Conservation (phyloP, 2,113 vertebrate species). For the Theropithecus gelada region DNA sequence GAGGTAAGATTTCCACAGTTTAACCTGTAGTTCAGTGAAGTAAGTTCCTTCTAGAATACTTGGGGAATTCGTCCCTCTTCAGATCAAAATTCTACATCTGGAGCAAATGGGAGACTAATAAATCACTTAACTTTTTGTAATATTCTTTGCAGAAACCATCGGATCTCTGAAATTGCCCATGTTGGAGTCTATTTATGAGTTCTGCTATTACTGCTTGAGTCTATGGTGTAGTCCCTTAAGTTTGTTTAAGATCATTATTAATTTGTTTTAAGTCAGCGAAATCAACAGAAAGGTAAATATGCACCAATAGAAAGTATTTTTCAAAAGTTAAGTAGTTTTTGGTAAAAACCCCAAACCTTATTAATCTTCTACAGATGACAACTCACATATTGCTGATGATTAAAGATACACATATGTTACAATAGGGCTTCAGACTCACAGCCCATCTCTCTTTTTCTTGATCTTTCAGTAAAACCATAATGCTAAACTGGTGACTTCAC, state of each 20-base stretch:
- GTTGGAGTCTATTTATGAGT: neutral
- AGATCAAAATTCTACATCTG: constrained; percentile 60
- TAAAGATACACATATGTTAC: constrained; percentile 68
- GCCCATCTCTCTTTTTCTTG: constrained; percentile 71
- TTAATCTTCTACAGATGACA: constrained; percentile 73
- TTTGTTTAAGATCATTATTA: constrained; percentile 62
- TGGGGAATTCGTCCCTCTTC: constrained; percentile 43
- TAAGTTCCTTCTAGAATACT: constrained; percentile 38
- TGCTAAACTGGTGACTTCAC: constrained; percentile 73
- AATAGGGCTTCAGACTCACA: constrained; percentile 38
- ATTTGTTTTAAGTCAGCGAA: constrained; percentile 55
- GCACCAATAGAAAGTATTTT: constrained; percentile 28
- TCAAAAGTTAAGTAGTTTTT: constrained; percentile 44
- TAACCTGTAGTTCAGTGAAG: constrained; percentile 1
- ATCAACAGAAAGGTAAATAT: constrained; percentile 56
- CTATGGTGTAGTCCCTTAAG: neutral
- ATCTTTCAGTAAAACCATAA: constrained; percentile 73
- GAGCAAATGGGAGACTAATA: constrained; percentile 56
- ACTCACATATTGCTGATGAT: constrained; percentile 59
- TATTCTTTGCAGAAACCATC: constrained; percentile 60
- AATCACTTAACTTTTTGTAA: constrained; percentile 55
- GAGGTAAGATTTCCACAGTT: neutral
- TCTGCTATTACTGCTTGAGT: neutral
- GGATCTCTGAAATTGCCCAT: neutral
- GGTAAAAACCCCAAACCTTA: constrained; percentile 58